Evolutionary conservation across 2,113 vertebrate genomes (phyloP).

Genomic region (Pterocles gutturalis): DNA sequence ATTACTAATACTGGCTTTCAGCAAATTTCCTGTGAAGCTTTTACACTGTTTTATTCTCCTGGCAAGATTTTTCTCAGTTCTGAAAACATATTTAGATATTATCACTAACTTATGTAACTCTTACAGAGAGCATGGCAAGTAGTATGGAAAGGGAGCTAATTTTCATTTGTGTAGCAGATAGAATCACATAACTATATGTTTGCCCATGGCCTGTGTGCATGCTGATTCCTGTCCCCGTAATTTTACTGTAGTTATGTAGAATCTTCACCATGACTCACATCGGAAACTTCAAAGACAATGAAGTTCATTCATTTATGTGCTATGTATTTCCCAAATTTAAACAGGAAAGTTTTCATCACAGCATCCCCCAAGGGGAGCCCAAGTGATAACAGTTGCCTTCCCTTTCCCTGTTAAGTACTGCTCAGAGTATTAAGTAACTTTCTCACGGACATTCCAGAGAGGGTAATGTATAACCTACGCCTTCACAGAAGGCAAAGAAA

Average conservation of each 20-base stretch:
- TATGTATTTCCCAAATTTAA: conserved; percentile 51
- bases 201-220: conserved; percentile 47
- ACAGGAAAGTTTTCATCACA: conserved; percentile 37
- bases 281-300: conserved; percentile 68
- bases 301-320: conserved; percentile 26
- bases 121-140: background rate
- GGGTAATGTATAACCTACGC: background rate
- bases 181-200: conserved; percentile 47
- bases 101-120: conserved; percentile 53
- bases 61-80: background rate
- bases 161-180: conserved; percentile 46
- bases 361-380: background rate
- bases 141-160: conserved; percentile 37
- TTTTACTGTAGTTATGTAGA: conserved; percentile 52
- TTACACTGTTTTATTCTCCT: conserved; percentile 19
- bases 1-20: conserved; percentile 24
- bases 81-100: conserved; percentile 27
- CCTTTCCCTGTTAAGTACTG: background rate
- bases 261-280: conserved; percentile 45
- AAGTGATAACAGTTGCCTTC: conserved; percentile 32
- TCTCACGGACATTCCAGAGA: background rate
- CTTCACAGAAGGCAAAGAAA: background rate
- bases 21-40: conserved; percentile 11
- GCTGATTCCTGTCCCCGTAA: conserved; percentile 33
- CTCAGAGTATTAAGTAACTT: conserved; percentile 26